Conservation (phyloP, 2,888 invertebrate genomes). For the Diaperis boleti region DNA sequence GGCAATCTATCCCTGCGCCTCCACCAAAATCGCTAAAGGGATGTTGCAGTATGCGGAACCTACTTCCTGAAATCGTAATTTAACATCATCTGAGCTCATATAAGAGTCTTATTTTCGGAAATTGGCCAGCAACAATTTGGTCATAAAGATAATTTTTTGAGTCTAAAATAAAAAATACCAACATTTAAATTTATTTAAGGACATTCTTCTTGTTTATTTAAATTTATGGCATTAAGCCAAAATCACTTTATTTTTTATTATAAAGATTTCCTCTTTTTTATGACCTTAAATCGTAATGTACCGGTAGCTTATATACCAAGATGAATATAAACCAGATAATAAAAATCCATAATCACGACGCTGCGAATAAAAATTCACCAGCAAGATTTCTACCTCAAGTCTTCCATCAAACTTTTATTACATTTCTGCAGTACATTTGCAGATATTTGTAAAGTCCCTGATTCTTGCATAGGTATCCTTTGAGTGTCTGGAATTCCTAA, state of each 20-base stretch:
- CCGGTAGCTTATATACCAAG: conserved; percentile 4
- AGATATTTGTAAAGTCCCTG: no score
- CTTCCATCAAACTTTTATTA: no score
- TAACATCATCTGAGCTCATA: neutral
- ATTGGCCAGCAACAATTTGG: no score
- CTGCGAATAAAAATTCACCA: neutral
- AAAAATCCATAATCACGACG: conserved; percentile 2
- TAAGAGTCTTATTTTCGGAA: no score
- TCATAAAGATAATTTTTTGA: no score
- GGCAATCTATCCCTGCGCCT: conserved; percentile 10
- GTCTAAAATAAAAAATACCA: conserved; percentile 24
- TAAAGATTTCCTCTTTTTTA: no score
- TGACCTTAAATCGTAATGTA: conserved; percentile 9
- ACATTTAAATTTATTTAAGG: conserved; percentile 3
- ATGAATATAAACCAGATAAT: conserved; percentile 3
- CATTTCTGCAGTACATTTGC: no score
- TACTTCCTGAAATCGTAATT: neutral
- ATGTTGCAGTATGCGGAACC: conserved; percentile 1
- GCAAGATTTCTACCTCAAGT: no score
- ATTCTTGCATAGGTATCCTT: no score
- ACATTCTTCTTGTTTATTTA: conserved; percentile 6
- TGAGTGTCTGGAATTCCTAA: no score
- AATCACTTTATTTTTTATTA: conserved; percentile 11
- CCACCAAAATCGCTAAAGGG: conserved; percentile 7
- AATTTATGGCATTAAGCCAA: conserved; percentile 14